Evolutionary conservation across 2,797 vertebrate species (phyloP).

Genomic region (Hephaestus fuliginosus): DNA sequence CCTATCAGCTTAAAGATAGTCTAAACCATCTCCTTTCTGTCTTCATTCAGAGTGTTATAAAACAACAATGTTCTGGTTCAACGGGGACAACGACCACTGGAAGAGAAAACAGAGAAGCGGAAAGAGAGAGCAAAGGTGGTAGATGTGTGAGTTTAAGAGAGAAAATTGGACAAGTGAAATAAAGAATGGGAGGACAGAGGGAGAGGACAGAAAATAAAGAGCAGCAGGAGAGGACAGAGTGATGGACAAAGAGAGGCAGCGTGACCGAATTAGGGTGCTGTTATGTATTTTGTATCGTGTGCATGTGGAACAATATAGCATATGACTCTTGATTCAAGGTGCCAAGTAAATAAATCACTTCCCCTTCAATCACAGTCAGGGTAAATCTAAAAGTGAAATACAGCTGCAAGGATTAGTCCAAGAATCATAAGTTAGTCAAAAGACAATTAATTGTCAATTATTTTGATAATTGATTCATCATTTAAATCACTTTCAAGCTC

Average conservation of each 20-base stretch:
- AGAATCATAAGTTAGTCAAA: neutral
- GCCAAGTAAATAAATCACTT: neutral
- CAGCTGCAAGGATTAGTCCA: neutral
- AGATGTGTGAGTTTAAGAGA: neutral
- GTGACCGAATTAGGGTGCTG: conserved; percentile 79
- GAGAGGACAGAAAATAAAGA: conserved; percentile 12
- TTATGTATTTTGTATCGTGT: conserved; percentile 29
- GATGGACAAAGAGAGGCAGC: conserved; percentile 59
- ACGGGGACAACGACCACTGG: neutral
- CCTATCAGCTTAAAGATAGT: conserved; percentile 37
- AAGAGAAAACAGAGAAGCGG: neutral
- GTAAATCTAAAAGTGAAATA: neutral
- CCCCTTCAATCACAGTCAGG: neutral
- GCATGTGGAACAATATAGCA: conserved; percentile 12
- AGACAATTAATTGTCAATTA: neutral
- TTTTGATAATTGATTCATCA: neutral
- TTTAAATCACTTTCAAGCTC: neutral
- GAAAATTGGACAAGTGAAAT: conserved; percentile 23
- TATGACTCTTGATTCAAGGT: neutral
- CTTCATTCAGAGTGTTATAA: conserved; percentile 34
- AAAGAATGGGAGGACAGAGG: conserved; percentile 1
- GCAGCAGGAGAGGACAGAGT: conserved; percentile 40
- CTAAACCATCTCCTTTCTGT: conserved; percentile 24
- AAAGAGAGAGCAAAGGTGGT: conserved; percentile 12
- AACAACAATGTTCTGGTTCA: conserved; percentile 40